Evolutionary conservation across 2,797 vertebrate genomes (phyloP).

Genomic region (Pangasius krempfi): DNA sequence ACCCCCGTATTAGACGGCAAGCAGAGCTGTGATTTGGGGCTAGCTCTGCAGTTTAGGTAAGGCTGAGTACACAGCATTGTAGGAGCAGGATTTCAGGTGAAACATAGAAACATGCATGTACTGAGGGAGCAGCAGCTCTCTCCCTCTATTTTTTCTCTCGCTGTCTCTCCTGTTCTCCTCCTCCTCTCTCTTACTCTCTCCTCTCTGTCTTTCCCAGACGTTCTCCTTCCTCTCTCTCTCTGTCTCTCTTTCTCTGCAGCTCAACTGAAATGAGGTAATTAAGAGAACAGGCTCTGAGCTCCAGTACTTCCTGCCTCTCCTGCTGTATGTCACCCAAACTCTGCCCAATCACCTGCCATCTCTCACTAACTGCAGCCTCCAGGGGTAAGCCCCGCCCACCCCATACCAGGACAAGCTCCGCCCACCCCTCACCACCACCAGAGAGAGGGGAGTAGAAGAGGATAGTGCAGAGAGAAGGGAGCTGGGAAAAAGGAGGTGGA

Average conservation of each 20-base stretch:
- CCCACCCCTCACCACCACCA: conserved; percentile 27
- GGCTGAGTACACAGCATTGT: conserved; percentile 74
- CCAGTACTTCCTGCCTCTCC: conserved; percentile 64
- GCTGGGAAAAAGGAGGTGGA: conserved; percentile 28
- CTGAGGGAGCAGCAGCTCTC: conserved; percentile 41
- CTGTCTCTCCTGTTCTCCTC: conserved; percentile 46
- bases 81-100: conserved; percentile 60
- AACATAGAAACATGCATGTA: conserved; percentile 66
- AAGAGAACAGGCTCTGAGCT: conserved; percentile 65
- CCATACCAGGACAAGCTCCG: conserved; percentile 23
- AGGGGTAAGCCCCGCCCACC: conserved; percentile 44
- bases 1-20: conserved; percentile 66
- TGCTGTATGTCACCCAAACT: conserved; percentile 63
- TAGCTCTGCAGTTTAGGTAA: conserved; percentile 68
- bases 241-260: conserved; percentile 48
- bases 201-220: conserved; percentile 34
- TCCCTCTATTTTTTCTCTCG: conserved; percentile 27
- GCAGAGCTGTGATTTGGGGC: conserved; percentile 65
- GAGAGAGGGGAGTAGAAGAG: conserved; percentile 31
- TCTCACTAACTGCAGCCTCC: conserved; percentile 52
- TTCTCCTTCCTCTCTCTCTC: conserved; percentile 40
- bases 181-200: conserved; percentile 39
- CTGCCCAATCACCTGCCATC: conserved; percentile 69
- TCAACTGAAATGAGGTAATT: conserved; percentile 68
- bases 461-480: conserved; percentile 21